phyloP scores from a whole-genome alignment of 2,113 vertebrate species.

The Theristicus caerulescens region DNA sequence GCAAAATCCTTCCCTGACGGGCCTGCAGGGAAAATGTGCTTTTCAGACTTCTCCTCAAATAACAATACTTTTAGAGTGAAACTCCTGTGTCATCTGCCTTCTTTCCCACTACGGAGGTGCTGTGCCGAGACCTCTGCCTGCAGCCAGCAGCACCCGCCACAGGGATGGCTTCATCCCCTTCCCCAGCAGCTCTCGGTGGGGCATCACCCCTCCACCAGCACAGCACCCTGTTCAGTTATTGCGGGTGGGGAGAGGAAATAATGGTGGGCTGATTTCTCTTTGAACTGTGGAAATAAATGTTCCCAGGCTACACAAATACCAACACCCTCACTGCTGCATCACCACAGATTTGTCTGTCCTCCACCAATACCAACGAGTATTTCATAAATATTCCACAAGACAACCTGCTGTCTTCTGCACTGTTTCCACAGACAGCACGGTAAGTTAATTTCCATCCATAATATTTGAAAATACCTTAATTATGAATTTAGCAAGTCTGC shows the following conservation, averaged over 20 bases:
- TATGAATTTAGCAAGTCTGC: constrained; percentile 4
- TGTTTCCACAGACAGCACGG: not conserved
- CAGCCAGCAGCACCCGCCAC: rapidly evolving
- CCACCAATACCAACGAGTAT: not conserved
- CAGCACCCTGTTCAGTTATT: not conserved
- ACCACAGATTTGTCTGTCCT: not conserved
- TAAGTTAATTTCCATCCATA: constrained; percentile 2
- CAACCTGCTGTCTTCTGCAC: not conserved
- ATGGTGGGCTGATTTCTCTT: not conserved
- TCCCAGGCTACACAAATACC: not conserved
- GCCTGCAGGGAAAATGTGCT: not conserved
- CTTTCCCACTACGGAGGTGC: rapidly evolving
- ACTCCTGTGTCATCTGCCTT: not conserved
- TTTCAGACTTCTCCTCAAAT: not conserved
- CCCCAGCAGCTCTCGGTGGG: not conserved
- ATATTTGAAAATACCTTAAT: constrained; percentile 40
- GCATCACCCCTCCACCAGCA: not conserved
- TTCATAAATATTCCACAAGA: not conserved
- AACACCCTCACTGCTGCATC: not conserved
- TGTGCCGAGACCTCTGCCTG: not conserved
- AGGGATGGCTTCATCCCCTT: not conserved
- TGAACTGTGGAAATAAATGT: not conserved
- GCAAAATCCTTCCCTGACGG: not conserved
- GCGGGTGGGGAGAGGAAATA: not conserved
- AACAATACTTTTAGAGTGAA: not conserved